Evolutionary conservation across 2,113 vertebrate species (phyloP).

Genomic region (Cephalopterus ornatus): DNA sequence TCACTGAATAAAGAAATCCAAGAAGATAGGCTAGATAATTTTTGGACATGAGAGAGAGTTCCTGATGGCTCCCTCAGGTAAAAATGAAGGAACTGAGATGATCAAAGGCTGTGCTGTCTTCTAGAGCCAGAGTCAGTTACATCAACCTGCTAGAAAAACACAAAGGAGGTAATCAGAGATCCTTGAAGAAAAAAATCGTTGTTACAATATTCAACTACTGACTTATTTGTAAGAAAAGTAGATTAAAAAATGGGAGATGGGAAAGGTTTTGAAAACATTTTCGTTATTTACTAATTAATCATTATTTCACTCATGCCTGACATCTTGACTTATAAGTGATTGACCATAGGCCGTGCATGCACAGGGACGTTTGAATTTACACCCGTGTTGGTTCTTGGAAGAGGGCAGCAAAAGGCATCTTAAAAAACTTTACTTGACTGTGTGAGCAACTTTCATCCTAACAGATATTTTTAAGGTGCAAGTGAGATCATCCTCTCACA

Average conservation of each 20-base stretch:
- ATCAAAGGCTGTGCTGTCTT: slow-evolving; percentile 63
- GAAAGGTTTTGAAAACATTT: background rate
- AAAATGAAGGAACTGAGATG: slow-evolving; percentile 36
- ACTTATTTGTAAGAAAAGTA: background rate
- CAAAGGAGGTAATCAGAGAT: slow-evolving; percentile 29
- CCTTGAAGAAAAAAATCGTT: background rate
- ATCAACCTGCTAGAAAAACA: slow-evolving; percentile 40
- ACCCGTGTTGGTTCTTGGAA: background rate
- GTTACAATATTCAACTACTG: background rate
- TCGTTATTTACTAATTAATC: background rate
- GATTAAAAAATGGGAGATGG: background rate
- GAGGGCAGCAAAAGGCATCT: background rate
- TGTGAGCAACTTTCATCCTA: background rate
- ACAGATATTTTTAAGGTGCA: background rate
- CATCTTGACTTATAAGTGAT: background rate
- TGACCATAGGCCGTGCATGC: background rate
- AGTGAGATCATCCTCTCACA: background rate
- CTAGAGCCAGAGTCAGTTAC: slow-evolving; percentile 30
- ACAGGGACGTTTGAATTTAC: background rate
- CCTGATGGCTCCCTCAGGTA: slow-evolving; percentile 53
- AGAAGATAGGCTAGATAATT: slow-evolving; percentile 44
- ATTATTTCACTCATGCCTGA: background rate
- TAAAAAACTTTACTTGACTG: background rate
- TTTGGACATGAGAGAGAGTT: slow-evolving; percentile 48
- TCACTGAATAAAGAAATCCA: slow-evolving; percentile 39